Evolutionary conservation across 2,888 invertebrate species (phyloP).

Genomic region (Ochlodes sylvanus): DNA sequence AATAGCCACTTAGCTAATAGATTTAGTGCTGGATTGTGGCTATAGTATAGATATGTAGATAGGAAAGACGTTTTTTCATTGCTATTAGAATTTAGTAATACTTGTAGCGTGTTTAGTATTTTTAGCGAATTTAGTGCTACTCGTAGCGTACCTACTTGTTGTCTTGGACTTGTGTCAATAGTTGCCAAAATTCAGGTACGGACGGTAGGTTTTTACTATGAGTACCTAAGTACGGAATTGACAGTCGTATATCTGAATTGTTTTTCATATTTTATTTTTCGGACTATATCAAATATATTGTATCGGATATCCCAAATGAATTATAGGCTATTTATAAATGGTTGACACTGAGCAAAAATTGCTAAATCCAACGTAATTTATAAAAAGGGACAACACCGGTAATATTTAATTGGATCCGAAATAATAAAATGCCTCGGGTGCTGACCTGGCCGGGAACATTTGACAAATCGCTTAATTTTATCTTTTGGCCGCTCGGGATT

Average conservation of each 20-base stretch:
- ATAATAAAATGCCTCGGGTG: slow-evolving; percentile 53
- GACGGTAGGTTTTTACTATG: too few relatives aligned
- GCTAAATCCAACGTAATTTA: neutral
- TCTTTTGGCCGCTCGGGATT: slow-evolving; percentile 37
- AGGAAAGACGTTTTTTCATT: neutral
- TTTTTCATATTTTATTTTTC: too few relatives aligned
- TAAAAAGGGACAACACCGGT: slow-evolving; percentile 32
- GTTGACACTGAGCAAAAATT: neutral
- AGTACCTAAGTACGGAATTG: too few relatives aligned
- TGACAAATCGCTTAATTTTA: slow-evolving; percentile 41
- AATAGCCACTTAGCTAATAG: slow-evolving; percentile 33
- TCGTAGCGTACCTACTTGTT: too few relatives aligned
- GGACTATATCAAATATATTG: too few relatives aligned
- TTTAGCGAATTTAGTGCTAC: too few relatives aligned
- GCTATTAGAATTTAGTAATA: neutral
- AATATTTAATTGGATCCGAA: slow-evolving; percentile 64
- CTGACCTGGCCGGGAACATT: slow-evolving; percentile 25
- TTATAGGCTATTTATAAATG: neutral
- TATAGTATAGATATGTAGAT: neutral
- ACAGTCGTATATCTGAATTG: too few relatives aligned
- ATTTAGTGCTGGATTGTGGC: neutral
- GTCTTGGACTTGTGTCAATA: neutral
- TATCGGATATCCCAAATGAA: too few relatives aligned
- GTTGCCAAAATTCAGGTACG: too few relatives aligned
- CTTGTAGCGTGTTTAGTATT: neutral